Evolutionary conservation across 1,140 invertebrate genomes (phyloP).

Genomic region (Papilio xuthus): DNA sequence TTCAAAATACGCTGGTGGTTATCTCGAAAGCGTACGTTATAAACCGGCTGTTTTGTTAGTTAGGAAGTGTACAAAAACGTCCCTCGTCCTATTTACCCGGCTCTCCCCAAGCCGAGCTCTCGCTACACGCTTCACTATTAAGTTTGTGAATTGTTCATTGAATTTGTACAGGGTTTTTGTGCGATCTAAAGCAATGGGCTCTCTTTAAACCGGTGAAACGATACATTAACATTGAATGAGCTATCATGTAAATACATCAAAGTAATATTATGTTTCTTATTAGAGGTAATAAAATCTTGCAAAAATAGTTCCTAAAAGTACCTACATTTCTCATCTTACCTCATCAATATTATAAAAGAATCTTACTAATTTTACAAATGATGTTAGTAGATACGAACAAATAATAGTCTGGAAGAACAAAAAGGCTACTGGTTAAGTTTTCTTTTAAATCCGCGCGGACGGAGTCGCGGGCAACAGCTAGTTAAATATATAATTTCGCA

Average conservation of each 20-base stretch:
- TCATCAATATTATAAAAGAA: too few species aligned
- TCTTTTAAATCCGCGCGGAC: too few species aligned
- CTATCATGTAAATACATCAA: constrained; percentile 42
- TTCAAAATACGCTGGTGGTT: constrained; percentile 34
- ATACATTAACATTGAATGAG: constrained; percentile 56
- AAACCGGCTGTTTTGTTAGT: constrained; percentile 44
- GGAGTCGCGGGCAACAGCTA: too few species aligned
- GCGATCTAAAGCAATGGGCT: constrained; percentile 47
- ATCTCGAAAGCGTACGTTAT: constrained; percentile 50
- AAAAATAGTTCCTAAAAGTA: too few species aligned
- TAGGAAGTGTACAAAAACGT: constrained; percentile 54
- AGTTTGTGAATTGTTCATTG: constrained; percentile 62
- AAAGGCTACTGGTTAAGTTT: too few species aligned
- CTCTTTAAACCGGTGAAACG: constrained; percentile 62
- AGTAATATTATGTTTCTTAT: constrained; percentile 40
- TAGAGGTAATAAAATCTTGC: too few species aligned
- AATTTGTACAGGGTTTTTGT: constrained; percentile 56
- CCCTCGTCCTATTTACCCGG: constrained; percentile 43
- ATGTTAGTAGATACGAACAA: too few species aligned
- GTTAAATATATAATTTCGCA: too few species aligned
- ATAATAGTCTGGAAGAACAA: too few species aligned
- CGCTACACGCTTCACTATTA: constrained; percentile 45
- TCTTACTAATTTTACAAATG: too few species aligned
- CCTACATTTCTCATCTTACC: too few species aligned
- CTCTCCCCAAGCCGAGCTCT: constrained; percentile 22